phyloP scores from a whole-genome alignment of 92 coral and sea anemone species.

The Zoanthus solanderi region DNA sequence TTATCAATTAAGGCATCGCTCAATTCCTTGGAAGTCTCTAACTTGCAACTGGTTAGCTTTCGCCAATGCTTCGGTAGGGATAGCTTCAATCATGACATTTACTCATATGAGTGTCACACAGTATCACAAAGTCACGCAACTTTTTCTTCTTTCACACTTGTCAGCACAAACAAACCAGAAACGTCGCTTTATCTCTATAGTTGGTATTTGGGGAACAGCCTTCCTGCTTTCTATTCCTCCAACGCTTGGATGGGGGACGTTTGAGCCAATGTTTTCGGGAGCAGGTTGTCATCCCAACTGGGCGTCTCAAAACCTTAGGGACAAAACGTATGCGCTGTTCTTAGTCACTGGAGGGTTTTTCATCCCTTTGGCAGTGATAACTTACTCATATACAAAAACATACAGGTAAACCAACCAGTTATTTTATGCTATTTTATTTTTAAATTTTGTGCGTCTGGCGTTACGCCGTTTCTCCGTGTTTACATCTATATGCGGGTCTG shows the following conservation, averaged over 20 bases:
- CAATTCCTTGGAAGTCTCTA: neutral
- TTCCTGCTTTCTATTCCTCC: slow-evolving; percentile 38
- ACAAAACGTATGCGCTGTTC: slow-evolving; percentile 46
- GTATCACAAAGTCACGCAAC: slow-evolving; percentile 33
- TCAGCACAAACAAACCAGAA: neutral
- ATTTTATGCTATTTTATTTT: neutral
- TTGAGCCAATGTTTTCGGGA: slow-evolving; percentile 47
- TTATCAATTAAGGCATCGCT: slow-evolving; percentile 20
- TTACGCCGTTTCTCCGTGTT: too few relatives aligned
- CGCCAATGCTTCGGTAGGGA: slow-evolving; percentile 55
- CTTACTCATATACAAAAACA: slow-evolving; percentile 39
- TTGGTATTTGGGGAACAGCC: slow-evolving; percentile 1
- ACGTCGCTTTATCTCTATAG: neutral
- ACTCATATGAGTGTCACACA: slow-evolving; percentile 46
- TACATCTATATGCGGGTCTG: too few relatives aligned
- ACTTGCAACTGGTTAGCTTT: slow-evolving; percentile 60
- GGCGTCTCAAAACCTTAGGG: slow-evolving; percentile 43
- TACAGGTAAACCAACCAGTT: slow-evolving; percentile 44
- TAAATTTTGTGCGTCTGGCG: neutral
- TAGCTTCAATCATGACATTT: slow-evolving; percentile 52
- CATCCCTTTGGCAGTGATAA: slow-evolving; percentile 47
- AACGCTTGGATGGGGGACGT: slow-evolving; percentile 64
- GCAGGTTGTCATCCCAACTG: slow-evolving; percentile 67
- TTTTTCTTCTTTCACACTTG: neutral
- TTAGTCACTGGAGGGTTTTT: slow-evolving; percentile 53